A percentile compares a stretch with the other conserved stretches of the same genome.
These are phyloP conservation scores for Heliconius eleuchia DNA, from an alignment of 1,140 invertebrate genomes.

Conservation along the genomic window DNA sequence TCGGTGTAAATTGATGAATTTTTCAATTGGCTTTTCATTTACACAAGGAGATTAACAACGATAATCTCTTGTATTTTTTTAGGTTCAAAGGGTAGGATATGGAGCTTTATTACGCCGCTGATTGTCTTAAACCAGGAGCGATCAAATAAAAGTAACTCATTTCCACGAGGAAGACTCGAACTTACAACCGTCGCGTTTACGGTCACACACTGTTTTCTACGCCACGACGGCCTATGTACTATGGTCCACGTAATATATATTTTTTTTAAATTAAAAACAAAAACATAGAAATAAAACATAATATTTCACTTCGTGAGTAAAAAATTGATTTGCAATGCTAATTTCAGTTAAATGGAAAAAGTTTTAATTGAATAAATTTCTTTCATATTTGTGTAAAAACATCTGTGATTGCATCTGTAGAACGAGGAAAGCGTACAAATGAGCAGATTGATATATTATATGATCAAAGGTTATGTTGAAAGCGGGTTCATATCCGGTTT, in stretches of 20 bases:
- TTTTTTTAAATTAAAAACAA: background rate
- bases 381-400: constrained; percentile 5
- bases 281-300: background rate
- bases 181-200: too few species aligned
- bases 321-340: constrained; percentile 14
- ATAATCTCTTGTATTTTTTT: too few species aligned
- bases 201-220: too few species aligned
- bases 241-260: background rate
- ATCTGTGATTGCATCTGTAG: background rate
- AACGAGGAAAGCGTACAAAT: background rate
- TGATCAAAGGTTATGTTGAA: background rate
- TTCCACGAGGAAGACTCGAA: too few species aligned
- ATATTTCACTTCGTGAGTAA: constrained; percentile 1
- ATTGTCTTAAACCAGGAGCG: too few species aligned
- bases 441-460: background rate
- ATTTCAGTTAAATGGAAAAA: constrained; percentile 12
- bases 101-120: too few species aligned
- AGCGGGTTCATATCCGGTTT: background rate
- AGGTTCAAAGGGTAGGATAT: too few species aligned
- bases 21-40: too few species aligned
- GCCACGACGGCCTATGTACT: too few species aligned
- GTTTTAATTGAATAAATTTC: constrained; percentile 12
- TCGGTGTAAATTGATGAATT: too few species aligned
- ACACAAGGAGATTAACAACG: too few species aligned
- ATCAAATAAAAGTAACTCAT: too few species aligned